Base-by-base conservation (phyloP, 2,888 invertebrate species). In the Polymixis lichenea region DNA sequence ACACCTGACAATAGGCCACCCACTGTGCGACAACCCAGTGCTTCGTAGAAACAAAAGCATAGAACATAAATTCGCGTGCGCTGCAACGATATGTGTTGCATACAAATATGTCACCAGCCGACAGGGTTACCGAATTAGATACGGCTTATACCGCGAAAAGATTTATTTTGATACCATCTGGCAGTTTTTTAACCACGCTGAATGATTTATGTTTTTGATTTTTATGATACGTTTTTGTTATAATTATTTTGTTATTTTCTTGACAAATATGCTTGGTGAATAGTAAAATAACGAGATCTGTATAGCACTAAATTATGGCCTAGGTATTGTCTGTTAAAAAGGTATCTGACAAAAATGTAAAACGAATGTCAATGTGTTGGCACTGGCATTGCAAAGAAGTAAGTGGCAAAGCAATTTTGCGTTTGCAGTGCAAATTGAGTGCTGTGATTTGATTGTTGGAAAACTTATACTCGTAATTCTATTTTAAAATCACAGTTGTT, bases 21-120 rank as follows among this genome's bases (percentile, higher is more conserved):
- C 95, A 95, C 86, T 81, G 67, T 32, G 89, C 43, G 91, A 43
- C 51, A 77, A 90, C 83, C 67, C 86, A 83, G 70, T 83, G 82
- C 84, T 95, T 94, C 94, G 91, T 85, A 91, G 94, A 95, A 94
- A 90, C 90, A 90, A 91, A 91, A 89, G 90, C 86, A 86, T 86
- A 86, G 90, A 90, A 92, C 92, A 93, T 92, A 92, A 92, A 93
- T 93, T 92, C 88, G 90, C 91, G 84, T 87, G 90, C 87, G 83
- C 67, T 83, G 87, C 89, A 80, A 80, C 86, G 86, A 83, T 82
- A 86, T 89, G 84, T 85, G 77, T 81, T 91, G 94, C 93, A 93
- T 93, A 93, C 92, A 90, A 92, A 94, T 93, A 86, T 84, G 80
- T 86, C 81, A 78, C 77, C 76, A 53, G 53, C 64, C 75, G 61